Evolutionary conservation across 1,140 invertebrate species (phyloP).

Genomic region (Reticulitermes speratus): DNA sequence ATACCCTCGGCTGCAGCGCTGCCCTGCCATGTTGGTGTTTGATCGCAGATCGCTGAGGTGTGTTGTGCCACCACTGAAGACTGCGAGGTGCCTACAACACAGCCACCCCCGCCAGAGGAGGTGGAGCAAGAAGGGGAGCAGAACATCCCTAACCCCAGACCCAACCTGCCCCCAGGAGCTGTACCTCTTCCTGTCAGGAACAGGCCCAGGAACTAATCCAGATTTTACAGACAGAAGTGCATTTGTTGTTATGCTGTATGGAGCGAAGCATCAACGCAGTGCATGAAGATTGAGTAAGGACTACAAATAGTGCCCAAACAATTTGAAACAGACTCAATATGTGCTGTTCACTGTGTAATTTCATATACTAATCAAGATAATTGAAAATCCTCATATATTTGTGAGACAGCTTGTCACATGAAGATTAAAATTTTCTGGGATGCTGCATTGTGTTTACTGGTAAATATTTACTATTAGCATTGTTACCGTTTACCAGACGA

Average conservation of each 20-base stretch:
- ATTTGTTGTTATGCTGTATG: neutral
- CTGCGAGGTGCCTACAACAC: constrained; percentile 79
- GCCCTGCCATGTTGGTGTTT: constrained; percentile 88
- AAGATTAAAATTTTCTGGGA: too few relatives aligned
- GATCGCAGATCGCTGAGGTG: constrained; percentile 79
- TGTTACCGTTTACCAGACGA: too few relatives aligned
- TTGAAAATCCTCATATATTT: too few relatives aligned
- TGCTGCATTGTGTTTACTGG: too few relatives aligned
- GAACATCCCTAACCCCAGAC: constrained; percentile 24
- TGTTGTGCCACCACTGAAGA: constrained; percentile 84
- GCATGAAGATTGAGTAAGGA: too few relatives aligned
- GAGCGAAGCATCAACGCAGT: neutral
- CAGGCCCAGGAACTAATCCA: constrained; percentile 28
- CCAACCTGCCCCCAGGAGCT: constrained; percentile 25
- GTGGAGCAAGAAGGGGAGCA: constrained; percentile 28
- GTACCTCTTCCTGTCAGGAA: constrained; percentile 25
- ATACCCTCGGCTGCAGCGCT: constrained; percentile 84
- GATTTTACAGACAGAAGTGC: neutral
- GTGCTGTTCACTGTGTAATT: too few relatives aligned
- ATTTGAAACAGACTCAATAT: too few relatives aligned
- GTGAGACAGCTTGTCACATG: too few relatives aligned
- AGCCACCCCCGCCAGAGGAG: constrained; percentile 53
- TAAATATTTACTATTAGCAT: too few relatives aligned
- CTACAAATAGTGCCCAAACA: too few relatives aligned
- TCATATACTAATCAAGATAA: too few relatives aligned